Evolutionary conservation across 2,113 vertebrate species (phyloP), one percentile per base, ranked within the genome.

Genomic region (Carassius gibelio): DNA sequence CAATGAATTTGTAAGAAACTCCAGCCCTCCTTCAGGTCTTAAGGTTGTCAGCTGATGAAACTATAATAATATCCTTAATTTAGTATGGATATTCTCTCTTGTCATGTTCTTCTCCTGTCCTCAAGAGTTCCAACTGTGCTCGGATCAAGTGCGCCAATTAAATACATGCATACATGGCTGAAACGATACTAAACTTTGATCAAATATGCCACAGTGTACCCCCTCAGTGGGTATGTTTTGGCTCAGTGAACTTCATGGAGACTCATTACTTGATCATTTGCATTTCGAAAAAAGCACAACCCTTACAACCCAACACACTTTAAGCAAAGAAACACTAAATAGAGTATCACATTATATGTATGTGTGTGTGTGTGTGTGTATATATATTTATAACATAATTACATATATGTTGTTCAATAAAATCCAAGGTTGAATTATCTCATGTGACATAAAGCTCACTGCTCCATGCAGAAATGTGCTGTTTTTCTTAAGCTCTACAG

Each of bases 191-290:
- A 79, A 78, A 82, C 59, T 81, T 48, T 81, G 42, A 80, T 88
- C 81, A 84, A 85, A 78, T 62, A 76, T 86, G 83, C 71, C 72
- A 84, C 61, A 88, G 72, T 77, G n/a, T 69, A 57, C 72, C 79
- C 85, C 72, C 45, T 59, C 75, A 11, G 64, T 72, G 72, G 75
- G 59, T 66, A 83, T 86, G 75, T 84, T 88, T 83, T 80, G 42
- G 81, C 84, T 86, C 78, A 85, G 61, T 86, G 77, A 86, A 82
- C 85, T 88, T 84, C 74, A 84, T 88, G 68, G 74, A 81, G 64
- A 86, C 85, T 84, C 85, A 82, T 88, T 88, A 86, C 61, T 77
- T 55, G 72, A 71, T 84, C 71, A 88, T 86, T 88, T 88, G 77
- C 87, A 84, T 86, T 76, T 45, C 36, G 61, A 57, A 26, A 48